Evolutionary conservation across 2,888 invertebrate species (phyloP), one percentile per base, ranked within the genome.

Genomic region (Diarsia rubi): DNA sequence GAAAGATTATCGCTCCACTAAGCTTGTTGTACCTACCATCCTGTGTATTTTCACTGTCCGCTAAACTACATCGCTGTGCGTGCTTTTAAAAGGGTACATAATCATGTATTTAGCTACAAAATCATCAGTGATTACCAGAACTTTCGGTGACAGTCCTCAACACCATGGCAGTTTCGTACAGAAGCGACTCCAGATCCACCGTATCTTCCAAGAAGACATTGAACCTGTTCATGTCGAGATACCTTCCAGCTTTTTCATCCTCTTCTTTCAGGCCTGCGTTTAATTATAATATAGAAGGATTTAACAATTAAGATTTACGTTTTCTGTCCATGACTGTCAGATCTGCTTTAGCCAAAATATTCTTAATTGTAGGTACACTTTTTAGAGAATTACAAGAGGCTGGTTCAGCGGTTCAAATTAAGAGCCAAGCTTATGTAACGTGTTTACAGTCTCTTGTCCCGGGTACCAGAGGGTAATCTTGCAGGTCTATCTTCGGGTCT

Each of bases 141-240:
- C 97, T 97, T 66, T 96, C 95, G 0, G 97, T 97, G 9, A 97
- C 94, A 5, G 94, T 93, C 89, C 97, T 97, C 84, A 97, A 90
- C 19, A 97, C 96, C 89, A 97, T 95, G 16, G 97, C 96, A 14
- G 97, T 97, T 89, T 97, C 97, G 73, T 96, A 97, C 73, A 97
- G 87, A 54, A 97, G 89, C 1, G 96, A 93, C 47, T 97, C 95
- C 60, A 97, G 91, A 90, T 97, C 97, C 0, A 97, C 96, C 0
- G 94, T 96, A 72, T 97, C 97, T 54, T 97, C 97, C 64, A 97
- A 89, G 86, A 97, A 97, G 4, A 96, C 93, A 54, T 92, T 94
- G 64, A 96, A 96, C 75, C 95, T 93, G 69, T 93, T 95, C 44
- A 96, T 94, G 79, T 96, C 96, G 19, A 96, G 86, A 73, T 96